These are phyloP conservation scores for Fundulus diaphanus DNA, from an alignment of 2,797 vertebrate species.

Conservation along the genomic window DNA sequence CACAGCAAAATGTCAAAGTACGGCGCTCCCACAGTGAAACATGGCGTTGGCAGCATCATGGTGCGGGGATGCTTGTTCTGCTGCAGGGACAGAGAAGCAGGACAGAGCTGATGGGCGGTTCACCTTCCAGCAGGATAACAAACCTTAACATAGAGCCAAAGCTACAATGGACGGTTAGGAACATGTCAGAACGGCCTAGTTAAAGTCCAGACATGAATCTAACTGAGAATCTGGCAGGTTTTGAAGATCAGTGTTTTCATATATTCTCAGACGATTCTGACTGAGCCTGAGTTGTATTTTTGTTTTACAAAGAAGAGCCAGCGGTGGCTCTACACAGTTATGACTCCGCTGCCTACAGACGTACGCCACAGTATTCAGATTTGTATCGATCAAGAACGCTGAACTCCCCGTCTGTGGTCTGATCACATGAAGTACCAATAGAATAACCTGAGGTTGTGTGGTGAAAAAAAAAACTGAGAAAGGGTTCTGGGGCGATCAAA, in stretches of 20 bases:
- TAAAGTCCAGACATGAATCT: not conserved
- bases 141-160: not conserved
- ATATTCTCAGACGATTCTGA: too few relatives aligned
- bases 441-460: too few relatives aligned
- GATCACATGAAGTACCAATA: not conserved
- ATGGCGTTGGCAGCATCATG: not conserved
- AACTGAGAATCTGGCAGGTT: not conserved
- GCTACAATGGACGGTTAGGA: not conserved
- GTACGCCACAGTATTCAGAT: not conserved
- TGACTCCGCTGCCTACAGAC: not conserved
- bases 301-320: not conserved
- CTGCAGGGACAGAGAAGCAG: not conserved
- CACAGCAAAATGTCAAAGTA: too few relatives aligned
- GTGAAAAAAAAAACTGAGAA: not conserved
- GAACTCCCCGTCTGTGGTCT: not conserved
- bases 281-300: not conserved
- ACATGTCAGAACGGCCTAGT: not conserved
- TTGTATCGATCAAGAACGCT: not conserved
- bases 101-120: not conserved
- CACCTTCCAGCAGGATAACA: not conserved
- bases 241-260: too few relatives aligned
- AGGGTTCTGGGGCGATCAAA: too few relatives aligned
- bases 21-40: not conserved
- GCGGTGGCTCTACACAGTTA: not conserved
- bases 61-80: not conserved